Percentiles rank a stretch among this genome's conserved stretches.
phyloP scores from a whole-genome alignment of 2,797 vertebrate species.

The Streptopelia turtur region DNA sequence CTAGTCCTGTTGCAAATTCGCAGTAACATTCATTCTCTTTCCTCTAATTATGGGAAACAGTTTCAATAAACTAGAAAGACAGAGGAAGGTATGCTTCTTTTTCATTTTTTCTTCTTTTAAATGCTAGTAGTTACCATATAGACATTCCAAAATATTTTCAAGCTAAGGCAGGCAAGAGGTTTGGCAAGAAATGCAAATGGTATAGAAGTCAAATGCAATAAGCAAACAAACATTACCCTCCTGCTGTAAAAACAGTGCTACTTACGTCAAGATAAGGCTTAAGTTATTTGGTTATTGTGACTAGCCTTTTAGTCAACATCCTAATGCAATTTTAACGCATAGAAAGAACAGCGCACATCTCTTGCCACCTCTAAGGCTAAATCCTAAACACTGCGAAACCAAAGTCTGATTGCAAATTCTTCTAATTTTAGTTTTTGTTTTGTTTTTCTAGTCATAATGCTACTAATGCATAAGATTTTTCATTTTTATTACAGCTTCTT shows the following conservation, averaged over 20 bases:
- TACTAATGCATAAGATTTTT: neutral
- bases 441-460: neutral
- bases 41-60: neutral
- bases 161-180: neutral
- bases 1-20: neutral
- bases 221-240: neutral
- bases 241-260: neutral
- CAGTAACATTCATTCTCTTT: neutral
- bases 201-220: neutral
- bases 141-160: neutral
- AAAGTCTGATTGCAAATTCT: neutral
- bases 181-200: neutral
- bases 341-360: neutral
- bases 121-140: neutral
- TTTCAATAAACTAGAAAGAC: neutral
- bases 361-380: neutral
- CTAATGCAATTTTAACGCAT: neutral
- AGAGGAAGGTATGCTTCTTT: neutral
- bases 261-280: neutral
- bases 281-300: neutral
- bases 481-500: constrained; percentile 19
- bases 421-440: neutral
- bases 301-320: neutral
- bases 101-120: neutral
- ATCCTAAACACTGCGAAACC: neutral